Conservation (phyloP, 1,140 invertebrate species). For the Aporrectodea caliginosa region DNA sequence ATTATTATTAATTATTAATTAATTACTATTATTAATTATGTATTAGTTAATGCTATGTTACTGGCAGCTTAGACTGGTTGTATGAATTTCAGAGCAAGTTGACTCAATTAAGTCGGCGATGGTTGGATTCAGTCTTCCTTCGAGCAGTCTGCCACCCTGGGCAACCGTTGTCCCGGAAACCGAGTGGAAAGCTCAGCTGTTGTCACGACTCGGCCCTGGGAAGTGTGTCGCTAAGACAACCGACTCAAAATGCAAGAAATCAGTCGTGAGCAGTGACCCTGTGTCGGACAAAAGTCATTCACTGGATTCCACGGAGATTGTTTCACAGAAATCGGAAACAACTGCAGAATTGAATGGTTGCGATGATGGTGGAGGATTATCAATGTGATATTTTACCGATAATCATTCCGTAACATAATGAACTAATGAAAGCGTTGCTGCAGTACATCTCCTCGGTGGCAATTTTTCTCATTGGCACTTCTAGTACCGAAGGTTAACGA, state of each 20-base stretch:
- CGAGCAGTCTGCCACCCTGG: constrained; percentile 43
- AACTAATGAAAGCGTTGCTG: no score
- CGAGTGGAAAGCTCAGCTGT: constrained; percentile 41
- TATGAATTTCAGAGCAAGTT: constrained; percentile 37
- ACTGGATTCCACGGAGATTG: no score
- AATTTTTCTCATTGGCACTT: no score
- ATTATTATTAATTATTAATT: background rate
- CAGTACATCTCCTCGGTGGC: no score
- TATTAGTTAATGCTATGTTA: background rate
- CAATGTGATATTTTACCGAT: no score
- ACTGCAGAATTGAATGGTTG: no score
- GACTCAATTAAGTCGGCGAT: constrained; percentile 44
- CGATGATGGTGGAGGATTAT: no score
- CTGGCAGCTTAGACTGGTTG: background rate
- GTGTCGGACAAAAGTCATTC: no score
- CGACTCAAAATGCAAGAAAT: background rate
- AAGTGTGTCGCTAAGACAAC: background rate
- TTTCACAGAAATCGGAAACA: no score
- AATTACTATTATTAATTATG: background rate
- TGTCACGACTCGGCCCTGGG: constrained; percentile 29
- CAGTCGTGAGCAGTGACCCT: no score
- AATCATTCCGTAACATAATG: no score
- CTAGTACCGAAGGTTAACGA: no score
- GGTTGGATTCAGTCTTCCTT: constrained; percentile 43
- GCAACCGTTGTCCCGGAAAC: constrained; percentile 43